Evolutionary conservation across 1,140 invertebrate species (phyloP), one percentile per base, ranked within the genome.

Genomic region (Calephelis virginiensis): DNA sequence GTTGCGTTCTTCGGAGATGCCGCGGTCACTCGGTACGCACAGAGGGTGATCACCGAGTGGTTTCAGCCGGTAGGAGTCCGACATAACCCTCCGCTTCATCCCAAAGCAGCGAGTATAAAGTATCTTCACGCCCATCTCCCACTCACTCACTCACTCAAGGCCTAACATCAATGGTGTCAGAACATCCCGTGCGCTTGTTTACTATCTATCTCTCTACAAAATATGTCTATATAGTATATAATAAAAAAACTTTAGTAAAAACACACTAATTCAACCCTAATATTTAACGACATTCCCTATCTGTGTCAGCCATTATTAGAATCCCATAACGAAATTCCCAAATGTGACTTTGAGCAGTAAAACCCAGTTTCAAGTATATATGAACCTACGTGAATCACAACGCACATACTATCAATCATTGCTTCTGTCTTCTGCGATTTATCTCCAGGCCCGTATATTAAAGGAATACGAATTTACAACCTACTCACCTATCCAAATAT

Each of bases 361-460:
- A 53, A 53, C 49, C n/a, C 40, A 53, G 38, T 56, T 43, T 64
- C 38, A 65, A 65, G 53, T 56, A 65, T 56, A 53, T 53, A 64
- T 28, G 28, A 65, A 65, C 63, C 37, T 70, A 62, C 70, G 70
- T 68, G 69, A 71, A 75, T 78, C 69, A 66, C 64, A 79, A 80
- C 78, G 76, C 75, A 70, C 62, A 66, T 61, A 63, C 76, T 72
- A 85, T 83, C 81, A 77, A 85, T 85, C 83, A 83, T 74, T 78
- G 60, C 77, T 69, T 71, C 70, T 85, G 81, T 82, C 78, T 82
- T 75, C 68, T 74, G 71, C 76, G 77, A 85, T 85, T 83, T 83
- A 85, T 85, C 81, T 83, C 75, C 76, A 50, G 66, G 67, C 70
- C 68, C 75, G 76, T 78, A 82, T 80, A 85, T 85, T 81, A 85